These are phyloP conservation scores for Muscidifurax raptorellus DNA, from an alignment of 1,140 invertebrate species.

Conservation along the genomic window DNA sequence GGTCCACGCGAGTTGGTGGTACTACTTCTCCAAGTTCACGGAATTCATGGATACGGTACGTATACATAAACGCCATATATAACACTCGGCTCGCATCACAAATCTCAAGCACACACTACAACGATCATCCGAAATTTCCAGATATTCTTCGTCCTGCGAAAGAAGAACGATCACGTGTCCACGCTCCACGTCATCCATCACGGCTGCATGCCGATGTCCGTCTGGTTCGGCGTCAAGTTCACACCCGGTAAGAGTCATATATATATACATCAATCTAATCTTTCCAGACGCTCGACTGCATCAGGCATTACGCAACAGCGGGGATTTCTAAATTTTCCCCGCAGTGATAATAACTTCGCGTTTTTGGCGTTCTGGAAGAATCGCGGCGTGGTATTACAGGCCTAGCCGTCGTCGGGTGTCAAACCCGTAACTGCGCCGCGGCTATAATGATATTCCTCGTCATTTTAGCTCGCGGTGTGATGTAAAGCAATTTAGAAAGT, in stretches of 20 bases:
- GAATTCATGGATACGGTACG: slow-evolving; percentile 98
- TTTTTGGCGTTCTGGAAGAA: not conserved
- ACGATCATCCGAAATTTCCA: slow-evolving; percentile 70
- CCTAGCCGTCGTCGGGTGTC: not conserved
- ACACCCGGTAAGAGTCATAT: slow-evolving; percentile 82
- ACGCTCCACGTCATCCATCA: slow-evolving; percentile 97
- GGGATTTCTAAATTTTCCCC: not conserved
- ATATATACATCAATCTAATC: too few relatives aligned
- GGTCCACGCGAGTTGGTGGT: slow-evolving; percentile 96
- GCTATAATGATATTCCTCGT: not conserved
- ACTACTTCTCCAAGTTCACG: slow-evolving; percentile 96
- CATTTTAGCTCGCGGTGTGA: not conserved
- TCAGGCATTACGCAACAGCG: not conserved
- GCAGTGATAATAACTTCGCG: not conserved
- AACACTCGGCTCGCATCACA: too few relatives aligned
- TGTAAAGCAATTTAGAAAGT: slow-evolving; percentile 29
- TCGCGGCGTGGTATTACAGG: not conserved
- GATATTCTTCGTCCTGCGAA: slow-evolving; percentile 95
- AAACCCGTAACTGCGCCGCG: not conserved
- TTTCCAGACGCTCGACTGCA: not conserved
- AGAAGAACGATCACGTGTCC: slow-evolving; percentile 95
- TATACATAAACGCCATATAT: slow-evolving; percentile 53
- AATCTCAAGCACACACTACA: not conserved
- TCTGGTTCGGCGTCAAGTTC: slow-evolving; percentile 98
- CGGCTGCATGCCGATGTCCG: slow-evolving; percentile 96